These are phyloP conservation scores for Nymphalis c-album DNA, from an alignment of 2,888 invertebrate species.

Conservation along the genomic window DNA sequence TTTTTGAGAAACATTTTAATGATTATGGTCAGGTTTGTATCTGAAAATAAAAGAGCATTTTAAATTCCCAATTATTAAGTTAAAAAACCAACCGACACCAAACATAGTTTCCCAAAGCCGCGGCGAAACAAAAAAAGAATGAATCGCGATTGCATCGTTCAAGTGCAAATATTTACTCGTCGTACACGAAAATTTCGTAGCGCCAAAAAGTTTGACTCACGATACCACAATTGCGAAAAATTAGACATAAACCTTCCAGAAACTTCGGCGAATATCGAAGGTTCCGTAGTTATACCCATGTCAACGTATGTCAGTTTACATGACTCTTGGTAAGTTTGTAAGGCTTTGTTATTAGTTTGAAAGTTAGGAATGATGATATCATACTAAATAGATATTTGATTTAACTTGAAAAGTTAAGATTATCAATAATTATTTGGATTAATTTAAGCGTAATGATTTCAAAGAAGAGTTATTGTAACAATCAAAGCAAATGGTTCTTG, in stretches of 20 bases:
- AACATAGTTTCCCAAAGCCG: slow-evolving; percentile 60
- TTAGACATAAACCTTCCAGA: slow-evolving; percentile 43
- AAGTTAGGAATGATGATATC: slow-evolving; percentile 22
- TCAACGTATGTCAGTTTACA: slow-evolving; percentile 29
- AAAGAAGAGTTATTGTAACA: too few species aligned
- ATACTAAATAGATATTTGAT: background rate
- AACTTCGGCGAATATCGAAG: slow-evolving; percentile 11
- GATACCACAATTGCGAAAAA: slow-evolving; percentile 64
- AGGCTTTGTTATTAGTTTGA: slow-evolving; percentile 34
- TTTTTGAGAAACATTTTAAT: background rate
- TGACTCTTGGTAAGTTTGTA: slow-evolving; percentile 17
- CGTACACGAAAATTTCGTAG: slow-evolving; percentile 68
- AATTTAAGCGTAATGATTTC: too few species aligned
- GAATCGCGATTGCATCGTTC: slow-evolving; percentile 62
- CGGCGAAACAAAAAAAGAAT: slow-evolving; percentile 61
- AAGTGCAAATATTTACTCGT: slow-evolving; percentile 73
- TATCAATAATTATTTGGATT: too few species aligned
- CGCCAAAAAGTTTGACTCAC: slow-evolving; percentile 58
- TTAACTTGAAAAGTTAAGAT: too few species aligned
- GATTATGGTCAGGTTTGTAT: background rate
- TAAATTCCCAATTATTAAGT: background rate
- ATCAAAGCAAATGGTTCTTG: too few species aligned
- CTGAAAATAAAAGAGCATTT: background rate
- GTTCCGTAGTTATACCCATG: slow-evolving; percentile 28
- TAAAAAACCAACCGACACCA: slow-evolving; percentile 29